A percentile compares a stretch with the other conserved stretches of the same genome.
Conservation (phyloP, 2,888 invertebrate genomes). For the Cinara cedri region DNA sequence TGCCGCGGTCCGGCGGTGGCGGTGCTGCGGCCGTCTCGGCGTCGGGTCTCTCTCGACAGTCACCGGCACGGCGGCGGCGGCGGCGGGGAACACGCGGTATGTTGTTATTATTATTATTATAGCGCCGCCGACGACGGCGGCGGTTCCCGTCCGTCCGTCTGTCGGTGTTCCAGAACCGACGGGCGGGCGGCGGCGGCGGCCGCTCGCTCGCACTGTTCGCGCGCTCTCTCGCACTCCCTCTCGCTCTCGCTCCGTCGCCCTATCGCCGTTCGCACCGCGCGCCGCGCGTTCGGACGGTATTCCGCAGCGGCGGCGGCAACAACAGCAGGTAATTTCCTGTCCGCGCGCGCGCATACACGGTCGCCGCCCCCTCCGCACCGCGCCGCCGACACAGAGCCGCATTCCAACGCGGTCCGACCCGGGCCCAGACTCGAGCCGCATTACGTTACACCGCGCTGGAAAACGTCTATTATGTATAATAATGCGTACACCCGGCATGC, state of each 20-base stretch:
- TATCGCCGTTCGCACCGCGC: neutral
- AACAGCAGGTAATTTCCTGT: slow-evolving; percentile 56
- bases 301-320: slow-evolving; percentile 18
- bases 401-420: slow-evolving; percentile 42
- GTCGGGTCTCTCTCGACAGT: neutral
- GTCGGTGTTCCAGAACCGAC: slow-evolving; percentile 10
- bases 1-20: neutral
- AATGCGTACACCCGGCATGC: slow-evolving; percentile 30
- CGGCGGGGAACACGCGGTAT: neutral
- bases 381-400: slow-evolving; percentile 35
- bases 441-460: neutral
- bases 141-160: neutral
- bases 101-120: slow-evolving; percentile 40
- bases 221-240: neutral
- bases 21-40: neutral
- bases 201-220: neutral
- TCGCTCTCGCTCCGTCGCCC: neutral
- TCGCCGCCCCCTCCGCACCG: slow-evolving; percentile 22
- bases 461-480: slow-evolving; percentile 36
- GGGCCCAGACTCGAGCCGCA: neutral
- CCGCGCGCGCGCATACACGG: slow-evolving; percentile 27
- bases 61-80: neutral
- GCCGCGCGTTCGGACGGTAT: slow-evolving; percentile 28
- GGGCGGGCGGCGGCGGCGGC: neutral
- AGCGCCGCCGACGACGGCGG: slow-evolving; percentile 40